These are phyloP conservation scores for Atrichornis clamosus DNA, from an alignment of 2,113 vertebrate species.

Conservation along the genomic window DNA sequence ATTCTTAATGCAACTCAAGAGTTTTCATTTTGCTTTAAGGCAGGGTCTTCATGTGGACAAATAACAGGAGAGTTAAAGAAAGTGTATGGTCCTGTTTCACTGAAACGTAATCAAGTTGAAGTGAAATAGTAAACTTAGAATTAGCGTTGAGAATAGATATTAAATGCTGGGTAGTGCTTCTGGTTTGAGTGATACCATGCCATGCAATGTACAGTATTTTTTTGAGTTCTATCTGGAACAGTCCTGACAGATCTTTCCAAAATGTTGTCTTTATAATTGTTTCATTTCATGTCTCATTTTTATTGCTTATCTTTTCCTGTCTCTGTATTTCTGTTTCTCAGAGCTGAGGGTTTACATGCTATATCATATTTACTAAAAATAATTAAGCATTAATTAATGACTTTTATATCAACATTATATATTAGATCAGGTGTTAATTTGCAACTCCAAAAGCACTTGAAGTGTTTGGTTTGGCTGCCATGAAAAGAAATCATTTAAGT, in stretches of 20 bases:
- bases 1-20: neutral
- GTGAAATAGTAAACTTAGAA: neutral
- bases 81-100: neutral
- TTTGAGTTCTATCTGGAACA: constrained; percentile 25
- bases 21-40: neutral
- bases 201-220: neutral
- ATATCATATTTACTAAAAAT: neutral
- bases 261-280: neutral
- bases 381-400: neutral
- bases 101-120: neutral
- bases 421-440: neutral
- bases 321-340: neutral
- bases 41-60: neutral
- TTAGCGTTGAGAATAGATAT: neutral
- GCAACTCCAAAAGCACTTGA: neutral
- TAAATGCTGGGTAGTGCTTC: neutral
- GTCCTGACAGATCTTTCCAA: constrained; percentile 5
- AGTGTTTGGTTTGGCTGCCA: neutral
- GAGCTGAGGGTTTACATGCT: neutral
- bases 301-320: neutral
- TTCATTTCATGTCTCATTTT: neutral
- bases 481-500: constrained; percentile 23
- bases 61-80: neutral
- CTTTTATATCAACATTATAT: neutral
- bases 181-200: neutral